Base-by-base conservation (phyloP, 1,140 invertebrate genomes). In the Arion vulgaris region DNA sequence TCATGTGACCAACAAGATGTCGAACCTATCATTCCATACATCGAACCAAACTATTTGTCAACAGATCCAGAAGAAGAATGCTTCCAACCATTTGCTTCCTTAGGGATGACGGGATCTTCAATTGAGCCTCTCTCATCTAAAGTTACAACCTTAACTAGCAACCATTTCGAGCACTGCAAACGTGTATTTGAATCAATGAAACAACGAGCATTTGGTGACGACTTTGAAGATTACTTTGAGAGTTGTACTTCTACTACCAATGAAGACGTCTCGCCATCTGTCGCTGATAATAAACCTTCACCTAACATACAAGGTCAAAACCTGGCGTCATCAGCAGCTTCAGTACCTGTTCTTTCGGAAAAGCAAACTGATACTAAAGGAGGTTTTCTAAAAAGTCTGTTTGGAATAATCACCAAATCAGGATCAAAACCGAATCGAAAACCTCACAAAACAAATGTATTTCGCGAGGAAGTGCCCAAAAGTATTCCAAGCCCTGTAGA, bases 191-290 rank as follows among this genome's bases (percentile, higher is more conserved):
- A 66, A 66, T 66, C 62, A 13, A 23, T 66, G 62, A 66, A 66
- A 28, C 62, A 66, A 23, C 62, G 62, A 34, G 62, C 62, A 32
- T 66, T 66, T 66, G 62, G 62, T 7, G 62, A 66, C 32, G 62
- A 66, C 19, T 66, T 66, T 34, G 62, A 66, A 66, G 62, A 66
- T 17, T 66, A 66, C 62, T 66, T 66, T 32, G 62, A 66, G 62
- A 66, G 28, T 23, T 28, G 62, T 17, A 32, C 9, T 32, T 1
- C 62, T 66, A 17, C 1, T 28, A 17, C 7, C 28, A n/a, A 7
- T 28, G n/a, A 34, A 28, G 62, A 66, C 1, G n/a, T n/a, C n/a
- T n/a, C n/a, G n/a, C n/a, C n/a, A n/a, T n/a, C n/a, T n/a, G n/a
- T n/a, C n/a, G n/a, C n/a, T n/a, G n/a, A n/a, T n/a, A n/a, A n/a